Percentiles rank a stretch among this genome's conserved stretches.
phyloP scores from a whole-genome alignment of 2,888 invertebrate genomes.

The Stenodema calcarata region DNA sequence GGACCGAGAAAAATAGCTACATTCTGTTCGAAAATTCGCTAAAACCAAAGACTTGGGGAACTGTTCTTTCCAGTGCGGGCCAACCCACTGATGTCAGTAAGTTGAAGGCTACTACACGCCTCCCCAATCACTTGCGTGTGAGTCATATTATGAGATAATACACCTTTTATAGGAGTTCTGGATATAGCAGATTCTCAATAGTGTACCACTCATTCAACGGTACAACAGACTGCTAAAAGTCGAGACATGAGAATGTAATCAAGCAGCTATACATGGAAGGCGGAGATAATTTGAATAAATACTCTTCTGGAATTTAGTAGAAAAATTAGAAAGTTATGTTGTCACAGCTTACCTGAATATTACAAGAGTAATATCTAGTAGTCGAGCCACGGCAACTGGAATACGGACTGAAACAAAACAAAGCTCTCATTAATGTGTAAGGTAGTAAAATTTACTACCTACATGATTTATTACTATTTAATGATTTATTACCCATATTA shows the following conservation, averaged over 20 bases:
- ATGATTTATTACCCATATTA: too few relatives aligned
- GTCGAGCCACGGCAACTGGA: slow-evolving; percentile 77
- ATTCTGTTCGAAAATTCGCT: too few relatives aligned
- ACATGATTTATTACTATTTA: too few relatives aligned
- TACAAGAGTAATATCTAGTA: slow-evolving; percentile 88
- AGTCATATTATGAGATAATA: neutral
- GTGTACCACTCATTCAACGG: too few relatives aligned
- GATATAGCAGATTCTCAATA: neutral
- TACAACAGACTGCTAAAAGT: too few relatives aligned
- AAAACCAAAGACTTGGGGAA: too few relatives aligned
- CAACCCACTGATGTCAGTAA: neutral
- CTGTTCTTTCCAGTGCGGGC: neutral
- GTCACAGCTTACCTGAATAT: slow-evolving; percentile 72
- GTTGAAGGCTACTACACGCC: neutral
- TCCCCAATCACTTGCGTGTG: neutral
- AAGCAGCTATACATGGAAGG: too few relatives aligned
- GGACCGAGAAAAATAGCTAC: too few relatives aligned
- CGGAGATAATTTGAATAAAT: neutral
- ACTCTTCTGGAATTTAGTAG: too few relatives aligned
- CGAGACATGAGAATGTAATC: too few relatives aligned
- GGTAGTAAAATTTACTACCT: neutral
- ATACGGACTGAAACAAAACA: slow-evolving; percentile 66
- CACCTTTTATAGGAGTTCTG: neutral
- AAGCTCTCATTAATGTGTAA: too few relatives aligned
- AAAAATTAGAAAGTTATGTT: neutral